These are phyloP conservation scores for Drosophila nikananu DNA, from an alignment of 1,140 invertebrate genomes.

Conservation along the genomic window DNA sequence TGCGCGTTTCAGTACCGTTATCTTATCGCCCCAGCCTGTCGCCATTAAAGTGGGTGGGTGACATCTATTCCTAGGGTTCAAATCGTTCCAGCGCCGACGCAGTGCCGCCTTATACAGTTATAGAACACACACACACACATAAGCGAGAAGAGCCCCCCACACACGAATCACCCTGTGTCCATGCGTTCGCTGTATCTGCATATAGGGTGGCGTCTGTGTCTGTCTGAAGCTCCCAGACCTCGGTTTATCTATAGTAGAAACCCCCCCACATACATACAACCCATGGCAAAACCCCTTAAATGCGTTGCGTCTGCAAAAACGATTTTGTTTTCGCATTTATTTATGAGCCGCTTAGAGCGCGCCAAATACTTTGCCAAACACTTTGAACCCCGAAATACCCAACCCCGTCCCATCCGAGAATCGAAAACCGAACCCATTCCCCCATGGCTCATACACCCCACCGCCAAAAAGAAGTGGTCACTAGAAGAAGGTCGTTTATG, in stretches of 20 bases:
- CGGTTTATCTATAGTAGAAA: conserved; percentile 4
- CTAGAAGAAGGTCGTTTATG: conserved; percentile 31
- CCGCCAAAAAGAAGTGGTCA: conserved; percentile 42
- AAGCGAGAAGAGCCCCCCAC: neutral
- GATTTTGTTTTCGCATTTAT: conserved; percentile 82
- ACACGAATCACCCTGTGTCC: conserved; percentile 56
- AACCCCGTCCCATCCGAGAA: neutral
- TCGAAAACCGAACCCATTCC: neutral
- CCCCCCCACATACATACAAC: neutral
- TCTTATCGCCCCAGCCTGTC: conserved; percentile 70
- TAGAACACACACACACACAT: neutral
- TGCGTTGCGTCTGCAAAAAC: conserved; percentile 59
- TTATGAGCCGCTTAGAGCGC: conserved; percentile 80
- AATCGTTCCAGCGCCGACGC: conserved; percentile 69
- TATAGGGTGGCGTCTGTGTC: conserved; percentile 50
- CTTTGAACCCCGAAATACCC: conserved; percentile 66
- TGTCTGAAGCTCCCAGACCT: conserved; percentile 38
- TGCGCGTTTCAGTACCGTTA: conserved; percentile 61
- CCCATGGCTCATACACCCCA: conserved; percentile 1
- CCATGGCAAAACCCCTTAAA: conserved; percentile 8
- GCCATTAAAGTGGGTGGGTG: conserved; percentile 62
- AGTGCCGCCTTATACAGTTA: conserved; percentile 11
- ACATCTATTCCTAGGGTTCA: conserved; percentile 68
- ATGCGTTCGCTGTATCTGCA: conserved; percentile 52
- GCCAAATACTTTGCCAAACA: conserved; percentile 73